Evolutionary conservation across 2,113 vertebrate species (phyloP).

Genomic region (Atlantisia rogersi): DNA sequence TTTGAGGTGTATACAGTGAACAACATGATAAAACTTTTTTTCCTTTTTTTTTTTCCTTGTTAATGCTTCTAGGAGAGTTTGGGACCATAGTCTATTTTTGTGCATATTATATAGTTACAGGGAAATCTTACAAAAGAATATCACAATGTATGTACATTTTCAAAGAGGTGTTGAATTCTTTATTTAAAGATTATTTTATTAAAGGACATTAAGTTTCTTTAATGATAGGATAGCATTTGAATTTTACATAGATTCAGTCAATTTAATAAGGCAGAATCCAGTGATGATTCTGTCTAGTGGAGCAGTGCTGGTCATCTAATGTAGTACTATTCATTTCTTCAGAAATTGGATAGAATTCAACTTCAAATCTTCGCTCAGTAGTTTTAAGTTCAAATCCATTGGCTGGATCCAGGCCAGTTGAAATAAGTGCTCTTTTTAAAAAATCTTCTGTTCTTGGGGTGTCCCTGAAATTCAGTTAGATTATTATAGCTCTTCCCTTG

Average conservation of each 20-base stretch:
- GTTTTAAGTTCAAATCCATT: background rate
- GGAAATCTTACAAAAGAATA: too few species aligned
- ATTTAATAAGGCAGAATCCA: background rate
- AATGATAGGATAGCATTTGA: background rate
- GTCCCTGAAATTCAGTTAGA: background rate
- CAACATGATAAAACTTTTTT: background rate
- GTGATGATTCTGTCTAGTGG: background rate
- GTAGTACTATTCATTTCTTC: background rate
- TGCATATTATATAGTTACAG: background rate
- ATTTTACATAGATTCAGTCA: background rate
- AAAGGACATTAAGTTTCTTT: background rate
- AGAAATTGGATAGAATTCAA: background rate
- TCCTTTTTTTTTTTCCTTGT: background rate
- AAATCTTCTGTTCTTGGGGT: background rate
- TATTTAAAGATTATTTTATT: background rate
- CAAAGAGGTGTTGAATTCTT: background rate
- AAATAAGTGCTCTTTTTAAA: background rate
- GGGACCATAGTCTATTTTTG: background rate
- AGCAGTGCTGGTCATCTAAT: background rate
- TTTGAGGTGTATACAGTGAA: background rate
- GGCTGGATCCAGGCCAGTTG: background rate
- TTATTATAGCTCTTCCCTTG: background rate
- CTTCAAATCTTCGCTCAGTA: background rate
- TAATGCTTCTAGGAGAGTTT: background rate
- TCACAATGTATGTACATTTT: too few species aligned